Evolutionary conservation across 2,113 vertebrate species (phyloP).

Genomic region (Mus spicilegus): DNA sequence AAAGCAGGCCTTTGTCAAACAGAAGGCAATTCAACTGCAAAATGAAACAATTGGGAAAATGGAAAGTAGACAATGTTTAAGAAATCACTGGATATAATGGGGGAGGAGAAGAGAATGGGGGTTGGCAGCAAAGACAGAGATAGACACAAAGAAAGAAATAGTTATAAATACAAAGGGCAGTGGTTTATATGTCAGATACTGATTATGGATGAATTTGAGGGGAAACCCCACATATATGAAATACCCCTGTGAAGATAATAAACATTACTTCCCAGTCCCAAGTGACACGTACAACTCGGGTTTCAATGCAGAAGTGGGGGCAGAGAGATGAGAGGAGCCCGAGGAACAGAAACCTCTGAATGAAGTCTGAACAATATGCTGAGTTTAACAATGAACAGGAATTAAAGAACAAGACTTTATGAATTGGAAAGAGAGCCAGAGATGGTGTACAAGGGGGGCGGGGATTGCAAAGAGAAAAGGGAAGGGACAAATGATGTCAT

Average conservation of each 20-base stretch:
- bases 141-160: neutral
- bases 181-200: slow-evolving; percentile 39
- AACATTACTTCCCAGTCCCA: neutral
- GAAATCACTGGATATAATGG: neutral
- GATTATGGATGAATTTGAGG: neutral
- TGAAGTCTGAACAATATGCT: neutral
- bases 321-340: neutral
- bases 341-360: neutral
- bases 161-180: slow-evolving; percentile 42
- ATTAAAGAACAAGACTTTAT: neutral
- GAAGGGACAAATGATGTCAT: neutral
- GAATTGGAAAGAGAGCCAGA: neutral
- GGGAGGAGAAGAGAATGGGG: neutral
- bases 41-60: slow-evolving; percentile 36
- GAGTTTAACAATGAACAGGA: neutral
- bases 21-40: slow-evolving; percentile 12
- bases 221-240: slow-evolving; percentile 23
- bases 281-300: neutral
- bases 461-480: neutral
- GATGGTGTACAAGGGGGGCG: neutral
- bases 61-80: slow-evolving; percentile 55
- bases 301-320: neutral
- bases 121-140: neutral
- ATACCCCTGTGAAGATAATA: neutral
- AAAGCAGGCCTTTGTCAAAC: slow-evolving; percentile 44